These are phyloP conservation scores for Oscheius myriophilus DNA, from an alignment of 2,888 invertebrate genomes.

Conservation along the genomic window DNA sequence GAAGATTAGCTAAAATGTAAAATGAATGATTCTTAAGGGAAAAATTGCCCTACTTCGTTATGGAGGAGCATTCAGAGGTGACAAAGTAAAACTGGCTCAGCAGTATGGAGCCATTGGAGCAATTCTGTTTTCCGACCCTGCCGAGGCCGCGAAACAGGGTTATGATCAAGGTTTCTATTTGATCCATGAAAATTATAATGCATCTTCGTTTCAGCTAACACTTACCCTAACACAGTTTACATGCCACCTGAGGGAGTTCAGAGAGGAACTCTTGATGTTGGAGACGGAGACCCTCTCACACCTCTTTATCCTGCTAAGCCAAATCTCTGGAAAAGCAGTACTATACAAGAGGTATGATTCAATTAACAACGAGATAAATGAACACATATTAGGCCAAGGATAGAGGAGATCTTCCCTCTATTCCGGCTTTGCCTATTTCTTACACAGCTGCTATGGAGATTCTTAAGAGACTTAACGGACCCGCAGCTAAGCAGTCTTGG, in stretches of 20 bases:
- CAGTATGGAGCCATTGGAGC: conserved; percentile 69
- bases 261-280: conserved; percentile 71
- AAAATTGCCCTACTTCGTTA: conserved; percentile 74
- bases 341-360: conserved; percentile 38
- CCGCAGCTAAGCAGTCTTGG: conserved; percentile 48
- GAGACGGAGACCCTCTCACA: conserved; percentile 74
- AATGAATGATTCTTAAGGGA: no score
- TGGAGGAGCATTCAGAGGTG: conserved; percentile 72
- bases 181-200: not conserved
- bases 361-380: not conserved
- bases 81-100: conserved; percentile 70
- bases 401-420: conserved; percentile 65
- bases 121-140: conserved; percentile 67
- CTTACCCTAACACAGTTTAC: conserved; percentile 72
- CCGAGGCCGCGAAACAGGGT: conserved; percentile 60
- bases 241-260: conserved; percentile 74
- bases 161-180: conserved; percentile 54
- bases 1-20: conserved; percentile 44
- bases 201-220: conserved; percentile 43
- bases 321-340: conserved; percentile 58
- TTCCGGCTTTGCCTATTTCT: conserved; percentile 73
- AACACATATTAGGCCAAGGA: conserved; percentile 31
- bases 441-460: conserved; percentile 70
- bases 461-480: conserved; percentile 51
- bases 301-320: conserved; percentile 74